Base-by-base conservation (phyloP, 2,888 invertebrate species). In the Falcaria lacertinaria region DNA sequence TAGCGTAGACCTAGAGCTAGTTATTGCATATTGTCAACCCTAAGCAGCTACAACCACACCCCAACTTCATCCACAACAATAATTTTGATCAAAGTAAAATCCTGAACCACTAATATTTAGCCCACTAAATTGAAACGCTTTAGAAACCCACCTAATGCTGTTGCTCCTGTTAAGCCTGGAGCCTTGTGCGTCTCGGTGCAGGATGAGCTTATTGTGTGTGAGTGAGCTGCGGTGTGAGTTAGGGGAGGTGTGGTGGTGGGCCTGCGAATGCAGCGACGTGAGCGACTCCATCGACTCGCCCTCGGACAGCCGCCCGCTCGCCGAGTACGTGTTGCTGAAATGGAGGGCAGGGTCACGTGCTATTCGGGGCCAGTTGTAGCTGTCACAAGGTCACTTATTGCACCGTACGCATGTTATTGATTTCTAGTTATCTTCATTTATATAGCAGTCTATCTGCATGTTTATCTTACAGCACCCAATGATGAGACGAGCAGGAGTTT, bases 221-320 rank as follows among this genome's bases (percentile, higher is more conserved):
- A 89, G 89, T 80, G 93, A 93, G 67, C 93, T 92, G 74, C 93
- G 90, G 74, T 93, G 91, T 75, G 88, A 84, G 83, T 87, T 86
- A 78, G 94, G 93, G 57, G 94, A 93, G 61, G 93, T 93, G 83
- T 93, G 90, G 83, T 93, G 90, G 76, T 94, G 90, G 68, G 93
- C 89, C 74, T 94, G 95, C 51, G 95, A 91, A 55, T 96, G 92
- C 65, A 95, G 94, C 55, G 95, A 92, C 68, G 96, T 95, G 60
- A 94, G 87, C 45, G 93, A 93, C 83, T 95, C 95, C 81, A 97
- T 93, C 65, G 97, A 96, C 80, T 98, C 98, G 44, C 97, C 97
- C 76, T 97, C 97, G 39, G 97, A 96, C 53, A 97, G 90, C 44
- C 94, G 91, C 37, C 94, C 93, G 55, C 93, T 93, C 48, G 94